These are phyloP conservation scores for Nerophis ophidion DNA, from an alignment of 2,113 vertebrate genomes.

Conservation along the genomic window DNA sequence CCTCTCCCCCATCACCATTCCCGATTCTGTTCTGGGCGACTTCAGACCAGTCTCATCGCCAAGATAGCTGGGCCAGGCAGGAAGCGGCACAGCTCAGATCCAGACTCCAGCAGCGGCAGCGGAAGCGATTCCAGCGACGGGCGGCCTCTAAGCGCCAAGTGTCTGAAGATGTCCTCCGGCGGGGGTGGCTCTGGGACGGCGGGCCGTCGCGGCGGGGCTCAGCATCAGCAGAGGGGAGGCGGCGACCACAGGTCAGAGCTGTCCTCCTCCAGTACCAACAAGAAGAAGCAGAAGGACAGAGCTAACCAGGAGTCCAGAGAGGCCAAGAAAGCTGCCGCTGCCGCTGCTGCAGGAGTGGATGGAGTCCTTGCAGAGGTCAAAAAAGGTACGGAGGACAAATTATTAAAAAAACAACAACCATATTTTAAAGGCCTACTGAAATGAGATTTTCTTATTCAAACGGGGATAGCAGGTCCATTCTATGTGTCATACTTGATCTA, in stretches of 20 bases:
- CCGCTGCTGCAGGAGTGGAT: constrained; percentile 24
- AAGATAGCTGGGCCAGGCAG: constrained; percentile 99
- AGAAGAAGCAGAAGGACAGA: constrained; percentile 94
- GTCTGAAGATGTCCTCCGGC: constrained; percentile 83
- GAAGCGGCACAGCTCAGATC: constrained; percentile 96
- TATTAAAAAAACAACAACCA: too few relatives aligned
- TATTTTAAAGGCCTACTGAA: too few relatives aligned
- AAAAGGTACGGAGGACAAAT: constrained; percentile 66
- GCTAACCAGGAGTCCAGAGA: constrained; percentile 94
- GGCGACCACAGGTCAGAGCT: constrained; percentile 74
- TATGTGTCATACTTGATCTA: too few relatives aligned
- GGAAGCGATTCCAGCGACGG: constrained; percentile 82
- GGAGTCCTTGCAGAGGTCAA: constrained; percentile 49
- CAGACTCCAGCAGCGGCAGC: constrained; percentile 83
- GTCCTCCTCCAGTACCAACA: constrained; percentile 78
- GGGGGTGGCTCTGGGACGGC: constrained; percentile 33
- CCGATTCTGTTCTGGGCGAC: constrained; percentile 83
- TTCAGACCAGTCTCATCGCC: constrained; percentile 88
- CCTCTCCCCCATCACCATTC: constrained; percentile 48
- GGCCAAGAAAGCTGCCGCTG: constrained; percentile 71
- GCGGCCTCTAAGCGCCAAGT: constrained; percentile 87
- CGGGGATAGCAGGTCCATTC: too few relatives aligned
- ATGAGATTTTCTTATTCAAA: too few relatives aligned
- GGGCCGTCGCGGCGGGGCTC: constrained; percentile 46
- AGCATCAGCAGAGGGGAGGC: constrained; percentile 70